Percentiles rank a stretch among this genome's conserved stretches.
phyloP scores from a whole-genome alignment of 2,113 vertebrate species.

The Mohoua ochrocephala region DNA sequence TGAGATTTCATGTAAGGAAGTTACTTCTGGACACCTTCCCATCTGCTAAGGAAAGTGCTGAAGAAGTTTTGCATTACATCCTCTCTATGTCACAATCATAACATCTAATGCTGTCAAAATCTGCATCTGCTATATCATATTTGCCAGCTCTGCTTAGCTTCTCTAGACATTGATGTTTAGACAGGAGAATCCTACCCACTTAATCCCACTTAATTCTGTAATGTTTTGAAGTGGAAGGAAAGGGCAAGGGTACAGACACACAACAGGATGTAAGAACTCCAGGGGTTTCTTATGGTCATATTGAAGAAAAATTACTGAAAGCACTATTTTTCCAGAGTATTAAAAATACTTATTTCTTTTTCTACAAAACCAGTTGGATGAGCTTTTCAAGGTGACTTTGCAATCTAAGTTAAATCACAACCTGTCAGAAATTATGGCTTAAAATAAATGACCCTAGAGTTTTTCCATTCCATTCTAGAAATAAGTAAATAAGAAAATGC shows the following conservation, averaged over 20 bases:
- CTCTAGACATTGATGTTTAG: not conserved
- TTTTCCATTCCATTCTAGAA: slow-evolving; percentile 11
- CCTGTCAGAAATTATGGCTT: slow-evolving; percentile 25
- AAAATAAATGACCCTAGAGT: slow-evolving; percentile 28
- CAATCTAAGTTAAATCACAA: slow-evolving; percentile 37
- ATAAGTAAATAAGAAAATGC: slow-evolving; percentile 16
- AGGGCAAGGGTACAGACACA: not conserved
- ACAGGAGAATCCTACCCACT: not conserved
- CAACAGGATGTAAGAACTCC: not conserved
- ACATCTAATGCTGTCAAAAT: not conserved
- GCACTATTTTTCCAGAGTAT: not conserved
- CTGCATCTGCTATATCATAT: not conserved
- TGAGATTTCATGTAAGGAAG: not conserved
- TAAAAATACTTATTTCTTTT: not conserved
- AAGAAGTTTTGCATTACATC: not conserved
- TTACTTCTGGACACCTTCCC: not conserved
- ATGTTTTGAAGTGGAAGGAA: not conserved
- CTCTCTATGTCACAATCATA: not conserved
- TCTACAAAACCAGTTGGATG: not conserved
- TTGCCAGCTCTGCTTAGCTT: not conserved
- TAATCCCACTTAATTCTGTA: not conserved
- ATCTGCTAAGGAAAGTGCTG: not conserved
- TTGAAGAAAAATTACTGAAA: not conserved
- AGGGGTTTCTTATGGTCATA: not conserved
- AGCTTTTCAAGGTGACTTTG: slow-evolving; percentile 43